Conservation (phyloP, 2,113 vertebrate genomes). For the Aplodontia rufa region DNA sequence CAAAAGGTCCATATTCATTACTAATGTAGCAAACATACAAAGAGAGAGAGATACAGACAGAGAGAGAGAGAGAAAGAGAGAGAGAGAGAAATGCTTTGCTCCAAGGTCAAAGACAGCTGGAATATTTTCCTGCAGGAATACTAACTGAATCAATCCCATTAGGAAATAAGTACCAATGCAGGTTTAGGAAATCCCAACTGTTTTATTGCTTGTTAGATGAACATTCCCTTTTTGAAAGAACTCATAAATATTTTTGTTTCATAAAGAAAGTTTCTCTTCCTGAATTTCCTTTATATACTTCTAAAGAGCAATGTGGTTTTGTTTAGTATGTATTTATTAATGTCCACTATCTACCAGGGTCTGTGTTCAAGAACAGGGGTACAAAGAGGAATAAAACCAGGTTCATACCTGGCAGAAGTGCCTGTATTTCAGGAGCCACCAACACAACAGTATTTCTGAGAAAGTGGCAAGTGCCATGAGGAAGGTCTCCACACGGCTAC, state of each 20-base stretch:
- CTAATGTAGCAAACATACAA: background rate
- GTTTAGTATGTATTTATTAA: background rate
- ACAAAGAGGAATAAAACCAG: background rate
- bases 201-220: constrained; percentile 8
- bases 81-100: background rate
- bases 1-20: background rate
- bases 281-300: background rate
- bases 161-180: background rate
- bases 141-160: background rate
- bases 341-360: background rate
- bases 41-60: background rate
- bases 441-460: background rate
- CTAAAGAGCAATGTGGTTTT: background rate
- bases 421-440: background rate
- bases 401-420: too few species aligned
- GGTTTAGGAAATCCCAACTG: background rate
- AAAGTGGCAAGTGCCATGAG: background rate
- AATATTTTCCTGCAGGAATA: background rate
- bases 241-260: constrained; percentile 11
- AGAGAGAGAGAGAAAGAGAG: too few species aligned
- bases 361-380: background rate
- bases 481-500: background rate
- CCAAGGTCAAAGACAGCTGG: background rate
- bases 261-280: constrained; percentile 16
- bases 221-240: background rate